These are phyloP conservation scores for Caenorhabditis plicata DNA, from an alignment of 2,888 invertebrate species.

Conservation along the genomic window DNA sequence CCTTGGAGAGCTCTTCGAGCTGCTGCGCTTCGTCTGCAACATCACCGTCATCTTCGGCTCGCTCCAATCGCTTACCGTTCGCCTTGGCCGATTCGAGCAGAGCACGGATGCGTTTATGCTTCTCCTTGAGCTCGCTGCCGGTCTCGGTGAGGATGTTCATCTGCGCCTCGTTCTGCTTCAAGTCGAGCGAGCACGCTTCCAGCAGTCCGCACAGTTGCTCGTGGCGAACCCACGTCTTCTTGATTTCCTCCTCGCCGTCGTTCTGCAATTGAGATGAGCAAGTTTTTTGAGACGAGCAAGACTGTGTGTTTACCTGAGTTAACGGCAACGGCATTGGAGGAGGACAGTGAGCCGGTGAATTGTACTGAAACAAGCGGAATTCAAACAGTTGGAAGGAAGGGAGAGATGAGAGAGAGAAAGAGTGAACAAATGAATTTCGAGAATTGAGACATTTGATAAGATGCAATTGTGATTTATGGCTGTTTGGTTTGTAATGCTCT, in stretches of 20 bases:
- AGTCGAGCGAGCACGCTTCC: constrained; percentile 33
- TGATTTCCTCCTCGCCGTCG: constrained; percentile 39
- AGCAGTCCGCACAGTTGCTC: constrained; percentile 36
- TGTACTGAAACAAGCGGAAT: no score
- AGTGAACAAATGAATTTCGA: no score
- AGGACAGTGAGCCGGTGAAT: no score
- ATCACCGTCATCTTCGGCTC: background rate
- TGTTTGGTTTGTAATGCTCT: no score
- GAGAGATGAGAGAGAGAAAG: no score
- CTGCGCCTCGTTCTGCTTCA: constrained; percentile 55
- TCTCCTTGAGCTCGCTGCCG: constrained; percentile 47
- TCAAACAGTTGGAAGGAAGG: no score
- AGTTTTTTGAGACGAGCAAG: no score
- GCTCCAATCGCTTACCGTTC: constrained; percentile 10
- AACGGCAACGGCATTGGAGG: no score
- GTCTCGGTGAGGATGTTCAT: constrained; percentile 60
- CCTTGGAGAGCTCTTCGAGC: constrained; percentile 32
- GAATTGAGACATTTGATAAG: no score
- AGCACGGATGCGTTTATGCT: constrained; percentile 51
- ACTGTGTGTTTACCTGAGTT: no score
- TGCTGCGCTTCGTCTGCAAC: constrained; percentile 25
- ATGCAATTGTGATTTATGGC: no score
- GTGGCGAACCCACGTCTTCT: constrained; percentile 36
- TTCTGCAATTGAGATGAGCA: no score
- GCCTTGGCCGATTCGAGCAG: constrained; percentile 37